Evolutionary conservation across 2,888 invertebrate species (phyloP), one percentile per base, ranked within the genome.

Genomic region (Drosophila demipolita): DNA sequence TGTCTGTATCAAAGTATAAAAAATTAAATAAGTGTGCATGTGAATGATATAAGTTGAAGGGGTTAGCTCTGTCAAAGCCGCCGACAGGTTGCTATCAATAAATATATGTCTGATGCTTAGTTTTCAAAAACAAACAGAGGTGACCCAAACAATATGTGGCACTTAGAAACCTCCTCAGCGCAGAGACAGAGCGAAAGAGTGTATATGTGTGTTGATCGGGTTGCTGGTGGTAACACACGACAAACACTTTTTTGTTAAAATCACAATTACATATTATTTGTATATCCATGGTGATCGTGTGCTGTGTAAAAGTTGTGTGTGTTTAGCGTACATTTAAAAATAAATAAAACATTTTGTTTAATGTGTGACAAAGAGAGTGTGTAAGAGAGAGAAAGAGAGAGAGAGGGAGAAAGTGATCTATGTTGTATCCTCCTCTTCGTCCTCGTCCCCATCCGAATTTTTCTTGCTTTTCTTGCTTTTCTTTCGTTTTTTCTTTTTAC

Each of bases 121-220:
- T 86, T 84, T 84, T 85, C 89, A 87, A 85, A 89, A 85, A 87
- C 87, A 85, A 85, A 89, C 89, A 81, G 69, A 15, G 70, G 70
- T 42, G 68, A 62, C 45, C 29, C 53, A 61, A 29, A 33, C 38
- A 40, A 36, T 49, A 38, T 54, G 58, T 49, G 66, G 33, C 66
- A 71, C 89, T 48, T 82, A 71, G 89, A 89, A 85, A 85, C 85
- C 73, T 62, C 12, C 52, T 29, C 11, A 40, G 26, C 32, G 40
- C 58, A 48, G 40, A 17, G 40, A 45, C 17, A 64, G 49, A 42
- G 17, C 11, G 35, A 48, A 20, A 38, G 42, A 29, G 50, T 35
- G 36, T 40, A 20, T 20, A 20, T 45, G 33, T 59, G 40, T 57
- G 60, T 64, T 70, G 78, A 79, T 79, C 79, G 53, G 73, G 78